These are phyloP conservation scores for Astur gentilis DNA, from an alignment of 2,113 vertebrate genomes.

Conservation along the genomic window DNA sequence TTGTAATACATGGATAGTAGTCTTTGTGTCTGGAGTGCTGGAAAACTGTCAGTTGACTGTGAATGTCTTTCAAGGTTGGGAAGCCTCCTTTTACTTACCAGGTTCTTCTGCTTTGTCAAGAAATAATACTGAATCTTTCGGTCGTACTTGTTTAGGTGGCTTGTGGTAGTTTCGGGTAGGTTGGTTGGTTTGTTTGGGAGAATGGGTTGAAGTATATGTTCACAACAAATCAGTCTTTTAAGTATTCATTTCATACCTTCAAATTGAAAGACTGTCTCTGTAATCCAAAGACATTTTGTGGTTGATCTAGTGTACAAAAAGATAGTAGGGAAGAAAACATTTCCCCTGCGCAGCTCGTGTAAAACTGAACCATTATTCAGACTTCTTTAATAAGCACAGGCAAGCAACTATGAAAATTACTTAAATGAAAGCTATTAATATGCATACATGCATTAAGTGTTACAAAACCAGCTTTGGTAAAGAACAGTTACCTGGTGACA, in stretches of 20 bases:
- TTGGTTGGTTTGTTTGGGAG: not conserved
- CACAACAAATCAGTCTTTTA: not conserved
- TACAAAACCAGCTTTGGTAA: conserved; percentile 13
- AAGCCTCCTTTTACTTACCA: not conserved
- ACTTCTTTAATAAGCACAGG: not conserved
- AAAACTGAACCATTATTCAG: conserved; percentile 24
- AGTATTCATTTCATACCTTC: not conserved
- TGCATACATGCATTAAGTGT: not conserved
- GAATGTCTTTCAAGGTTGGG: not conserved
- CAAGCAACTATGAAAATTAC: not conserved
- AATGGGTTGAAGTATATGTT: not conserved
- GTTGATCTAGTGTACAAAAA: not conserved
- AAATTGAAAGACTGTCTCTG: not conserved
- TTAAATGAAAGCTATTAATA: conserved; percentile 28
- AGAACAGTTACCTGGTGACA: conserved; percentile 29
- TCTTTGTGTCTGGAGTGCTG: not conserved
- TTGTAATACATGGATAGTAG: not conserved
- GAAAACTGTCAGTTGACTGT: not conserved
- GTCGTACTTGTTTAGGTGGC: not conserved
- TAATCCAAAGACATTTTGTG: not conserved
- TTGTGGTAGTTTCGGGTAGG: not conserved
- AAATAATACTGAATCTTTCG: not conserved
- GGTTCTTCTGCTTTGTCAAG: not conserved
- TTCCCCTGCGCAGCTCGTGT: not conserved
- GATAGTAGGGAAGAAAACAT: not conserved